These are phyloP conservation scores for Phorcus lineatus DNA, from an alignment of 2,888 invertebrate genomes.

Conservation along the genomic window DNA sequence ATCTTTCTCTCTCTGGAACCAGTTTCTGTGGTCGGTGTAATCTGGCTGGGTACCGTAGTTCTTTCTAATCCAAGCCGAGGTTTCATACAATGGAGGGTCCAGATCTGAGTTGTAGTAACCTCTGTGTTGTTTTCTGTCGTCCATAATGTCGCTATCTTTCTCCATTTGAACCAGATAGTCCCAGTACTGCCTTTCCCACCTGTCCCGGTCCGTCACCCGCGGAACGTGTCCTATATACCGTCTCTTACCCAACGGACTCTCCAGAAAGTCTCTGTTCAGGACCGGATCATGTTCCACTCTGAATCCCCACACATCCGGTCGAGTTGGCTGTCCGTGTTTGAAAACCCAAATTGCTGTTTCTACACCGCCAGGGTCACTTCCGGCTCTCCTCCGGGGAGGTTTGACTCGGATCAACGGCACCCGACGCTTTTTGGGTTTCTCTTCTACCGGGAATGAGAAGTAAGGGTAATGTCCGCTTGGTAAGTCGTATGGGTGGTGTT, in stretches of 20 bases:
- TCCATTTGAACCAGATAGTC: not conserved
- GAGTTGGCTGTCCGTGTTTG: not conserved
- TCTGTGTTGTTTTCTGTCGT: not conserved
- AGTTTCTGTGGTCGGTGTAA: conserved; percentile 6
- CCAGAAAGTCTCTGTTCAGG: not conserved
- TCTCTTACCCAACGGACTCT: conserved; percentile 10
- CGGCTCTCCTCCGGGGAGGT: not conserved
- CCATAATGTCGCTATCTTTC: not conserved
- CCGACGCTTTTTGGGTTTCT: not conserved
- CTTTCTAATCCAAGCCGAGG: not conserved
- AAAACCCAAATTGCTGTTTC: not conserved
- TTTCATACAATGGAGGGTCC: not conserved
- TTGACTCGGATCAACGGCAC: not conserved
- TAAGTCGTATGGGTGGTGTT: not conserved
- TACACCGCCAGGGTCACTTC: conserved; percentile 1
- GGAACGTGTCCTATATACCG: conserved; percentile 11
- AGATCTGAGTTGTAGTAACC: not conserved
- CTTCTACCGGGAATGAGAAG: conserved; percentile 4
- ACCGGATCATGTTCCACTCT: not conserved
- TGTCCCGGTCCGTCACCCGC: not conserved
- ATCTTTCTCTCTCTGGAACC: conserved; percentile 14
- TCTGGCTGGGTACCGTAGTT: not conserved
- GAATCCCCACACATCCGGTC: not conserved
- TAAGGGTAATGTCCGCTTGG: conserved; percentile 1
- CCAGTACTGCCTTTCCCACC: conserved; percentile 1